Evolutionary conservation across 2,797 vertebrate genomes (phyloP).

Genomic region (Remorina albescens): DNA sequence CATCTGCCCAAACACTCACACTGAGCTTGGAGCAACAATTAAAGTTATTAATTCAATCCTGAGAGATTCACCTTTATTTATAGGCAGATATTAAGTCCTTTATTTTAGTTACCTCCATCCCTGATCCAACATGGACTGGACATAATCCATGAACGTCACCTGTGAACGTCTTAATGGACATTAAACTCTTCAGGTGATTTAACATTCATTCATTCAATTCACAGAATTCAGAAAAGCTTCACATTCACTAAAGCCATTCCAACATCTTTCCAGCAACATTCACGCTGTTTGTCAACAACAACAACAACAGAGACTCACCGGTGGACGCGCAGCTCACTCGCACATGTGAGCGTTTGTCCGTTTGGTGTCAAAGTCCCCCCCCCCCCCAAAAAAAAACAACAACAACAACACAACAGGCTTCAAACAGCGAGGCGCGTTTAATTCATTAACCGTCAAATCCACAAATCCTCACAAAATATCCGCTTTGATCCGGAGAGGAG

Average conservation of each 20-base stretch:
- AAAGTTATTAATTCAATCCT: neutral
- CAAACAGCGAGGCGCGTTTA: neutral
- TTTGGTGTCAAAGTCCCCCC: slow-evolving; percentile 11
- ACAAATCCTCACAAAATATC: neutral
- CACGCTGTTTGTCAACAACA: neutral
- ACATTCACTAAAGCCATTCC: too few species aligned
- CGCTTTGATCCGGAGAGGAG: slow-evolving; percentile 8
- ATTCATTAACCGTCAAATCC: neutral
- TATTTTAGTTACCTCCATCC: neutral
- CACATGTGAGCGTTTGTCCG: slow-evolving; percentile 36
- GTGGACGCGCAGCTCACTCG: slow-evolving; percentile 36
- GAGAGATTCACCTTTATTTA: slow-evolving; percentile 1
- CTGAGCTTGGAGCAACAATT: neutral
- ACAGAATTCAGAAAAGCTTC: neutral
- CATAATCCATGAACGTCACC: slow-evolving; percentile 18
- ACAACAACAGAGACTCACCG: slow-evolving; percentile 21
- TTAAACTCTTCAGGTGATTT: neutral
- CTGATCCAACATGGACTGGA: slow-evolving; percentile 29
- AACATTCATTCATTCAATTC: neutral
- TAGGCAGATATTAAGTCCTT: slow-evolving; percentile 1
- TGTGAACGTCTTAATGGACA: neutral
- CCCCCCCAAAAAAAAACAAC: too few species aligned
- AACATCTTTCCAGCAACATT: slow-evolving; percentile 4
- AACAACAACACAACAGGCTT: too few species aligned
- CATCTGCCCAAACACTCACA: neutral